Base-by-base conservation (phyloP, 2,113 vertebrate species). In the Oncorhynchus masou region DNA sequence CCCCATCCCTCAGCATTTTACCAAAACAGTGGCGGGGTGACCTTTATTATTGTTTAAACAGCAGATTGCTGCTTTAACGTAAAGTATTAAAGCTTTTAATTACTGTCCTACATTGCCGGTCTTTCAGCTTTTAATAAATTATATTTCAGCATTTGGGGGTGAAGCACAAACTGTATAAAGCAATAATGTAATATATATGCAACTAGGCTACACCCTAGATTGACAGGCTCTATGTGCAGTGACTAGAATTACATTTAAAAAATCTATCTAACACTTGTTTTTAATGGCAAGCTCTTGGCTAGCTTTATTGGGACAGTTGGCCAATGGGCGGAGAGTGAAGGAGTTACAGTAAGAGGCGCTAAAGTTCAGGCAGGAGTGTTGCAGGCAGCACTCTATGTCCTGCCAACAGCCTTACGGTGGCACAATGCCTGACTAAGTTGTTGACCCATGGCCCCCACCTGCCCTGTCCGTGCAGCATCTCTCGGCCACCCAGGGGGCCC, bases 231-330 rank as follows among this genome's bases (percentile, higher is more conserved):
- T 25, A 78, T 84, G 77, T 76, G 19, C 19, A 49, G 60, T 51
- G 69, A 68, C 79, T 79, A 82, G 85, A 86, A 81, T 70, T 11
- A 49, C 22, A 70, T 48, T 48, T 6, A 79, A 82, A 66, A 86
- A 89, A 85, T 85, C 78, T 75, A 67, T 84, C 87, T 78, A 84
- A 81, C 86, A 71, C 75, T 74, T 79, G 1, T 89, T 92, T 91
- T 91, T 90, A 82, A 85, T 87, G 87, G 84, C 90, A 90, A 89
- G 87, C 90, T 88, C 89, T 91, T 92, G 92, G 91, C 91, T 92
- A 90, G 87, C 88, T 88, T 83, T 91, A 84, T 87, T 84, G 84
- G 89, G 88, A 92, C 93, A 94, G 93, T 92, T 94, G 93, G 92
- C 86, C 91, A 91, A 92, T 91, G 92, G 93, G 93, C 91, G 89